A percentile compares a stretch with the other conserved stretches of the same genome.
Conservation (phyloP, 2,888 invertebrate genomes). For the Apotomis capreana region DNA sequence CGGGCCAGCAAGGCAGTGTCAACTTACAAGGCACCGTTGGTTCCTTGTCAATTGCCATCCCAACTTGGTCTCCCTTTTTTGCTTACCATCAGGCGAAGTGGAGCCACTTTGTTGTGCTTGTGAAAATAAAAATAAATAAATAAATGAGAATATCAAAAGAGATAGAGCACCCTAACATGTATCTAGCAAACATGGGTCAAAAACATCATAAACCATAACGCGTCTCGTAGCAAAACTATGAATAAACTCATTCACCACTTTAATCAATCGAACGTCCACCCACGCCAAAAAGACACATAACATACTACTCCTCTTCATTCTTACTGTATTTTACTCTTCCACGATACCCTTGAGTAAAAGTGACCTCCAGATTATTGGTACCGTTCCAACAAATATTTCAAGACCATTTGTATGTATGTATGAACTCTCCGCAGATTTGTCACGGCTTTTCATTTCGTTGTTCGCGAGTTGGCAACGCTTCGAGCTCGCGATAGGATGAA, state of each 20-base stretch:
- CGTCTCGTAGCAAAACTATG: background rate
- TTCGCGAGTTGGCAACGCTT: slow-evolving; percentile 31
- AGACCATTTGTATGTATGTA: slow-evolving; percentile 11
- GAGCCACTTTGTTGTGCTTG: no score
- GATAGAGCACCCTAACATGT: no score
- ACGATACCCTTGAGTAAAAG: slow-evolving; percentile 37
- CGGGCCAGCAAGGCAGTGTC: no score
- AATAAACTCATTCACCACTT: slow-evolving; percentile 1
- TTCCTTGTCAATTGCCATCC: no score
- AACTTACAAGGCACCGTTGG: no score
- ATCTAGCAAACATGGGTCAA: no score
- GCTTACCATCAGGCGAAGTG: no score
- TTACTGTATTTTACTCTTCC: background rate
- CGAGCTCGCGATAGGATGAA: slow-evolving; percentile 18
- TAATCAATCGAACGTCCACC: background rate
- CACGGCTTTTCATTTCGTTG: slow-evolving; percentile 39
- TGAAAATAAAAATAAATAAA: no score
- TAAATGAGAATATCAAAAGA: no score
- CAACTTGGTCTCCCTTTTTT: no score
- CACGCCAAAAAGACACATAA: background rate
- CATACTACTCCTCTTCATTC: background rate
- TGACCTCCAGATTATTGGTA: slow-evolving; percentile 37
- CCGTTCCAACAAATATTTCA: slow-evolving; percentile 30
- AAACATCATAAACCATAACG: no score
- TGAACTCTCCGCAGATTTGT: slow-evolving; percentile 14